phyloP scores from a whole-genome alignment of 2,888 invertebrate species.

The Tiliacea citrago region DNA sequence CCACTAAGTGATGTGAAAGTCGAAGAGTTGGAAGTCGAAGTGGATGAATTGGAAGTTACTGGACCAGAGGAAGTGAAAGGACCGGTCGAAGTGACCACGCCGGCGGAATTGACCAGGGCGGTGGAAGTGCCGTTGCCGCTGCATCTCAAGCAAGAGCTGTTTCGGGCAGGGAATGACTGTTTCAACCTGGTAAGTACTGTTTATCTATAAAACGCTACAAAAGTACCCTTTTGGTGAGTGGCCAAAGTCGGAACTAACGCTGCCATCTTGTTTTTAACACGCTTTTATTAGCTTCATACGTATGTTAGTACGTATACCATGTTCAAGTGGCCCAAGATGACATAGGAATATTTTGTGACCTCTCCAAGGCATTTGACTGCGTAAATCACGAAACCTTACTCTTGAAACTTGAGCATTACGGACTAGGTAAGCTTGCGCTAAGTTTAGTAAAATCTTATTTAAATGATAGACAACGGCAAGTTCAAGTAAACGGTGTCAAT shows the following conservation, averaged over 20 bases:
- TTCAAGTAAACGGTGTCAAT: too few species aligned
- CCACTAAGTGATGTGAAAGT: conserved; percentile 8
- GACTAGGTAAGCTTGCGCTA: too few species aligned
- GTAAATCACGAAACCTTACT: too few species aligned
- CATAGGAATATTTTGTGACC: too few species aligned
- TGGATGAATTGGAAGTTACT: not conserved
- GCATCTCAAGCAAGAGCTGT: not conserved
- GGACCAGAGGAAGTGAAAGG: too few species aligned
- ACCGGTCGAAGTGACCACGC: not conserved
- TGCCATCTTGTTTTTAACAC: not conserved
- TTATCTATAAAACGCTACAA: not conserved
- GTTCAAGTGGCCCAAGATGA: too few species aligned
- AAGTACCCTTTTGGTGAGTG: not conserved
- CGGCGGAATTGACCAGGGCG: not conserved
- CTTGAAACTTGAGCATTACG: too few species aligned
- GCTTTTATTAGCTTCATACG: too few species aligned
- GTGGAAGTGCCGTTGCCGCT: not conserved
- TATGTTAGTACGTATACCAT: too few species aligned
- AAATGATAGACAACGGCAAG: too few species aligned
- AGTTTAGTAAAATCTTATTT: too few species aligned
- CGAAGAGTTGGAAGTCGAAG: not conserved
- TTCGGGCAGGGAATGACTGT: not conserved
- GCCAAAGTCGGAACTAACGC: not conserved
- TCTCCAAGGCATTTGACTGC: too few species aligned
- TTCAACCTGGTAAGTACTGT: not conserved